Conservation (phyloP, 1,140 invertebrate genomes). For the Mylabris phalerata region DNA sequence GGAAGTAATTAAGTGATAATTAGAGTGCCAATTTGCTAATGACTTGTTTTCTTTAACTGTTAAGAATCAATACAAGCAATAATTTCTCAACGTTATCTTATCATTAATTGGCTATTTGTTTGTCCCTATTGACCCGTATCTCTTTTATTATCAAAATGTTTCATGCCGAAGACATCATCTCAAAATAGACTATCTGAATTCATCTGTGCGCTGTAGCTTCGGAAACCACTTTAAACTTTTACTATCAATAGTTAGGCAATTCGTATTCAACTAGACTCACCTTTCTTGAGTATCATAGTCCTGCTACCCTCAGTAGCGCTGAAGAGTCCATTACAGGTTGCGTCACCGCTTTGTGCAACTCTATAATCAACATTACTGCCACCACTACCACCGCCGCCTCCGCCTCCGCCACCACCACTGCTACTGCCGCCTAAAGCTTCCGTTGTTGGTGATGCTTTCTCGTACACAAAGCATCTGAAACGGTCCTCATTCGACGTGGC, state of each 20-base stretch:
- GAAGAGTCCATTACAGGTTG: slow-evolving; percentile 79
- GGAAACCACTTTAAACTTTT: too few species aligned
- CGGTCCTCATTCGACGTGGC: slow-evolving; percentile 84
- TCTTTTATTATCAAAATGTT: too few species aligned
- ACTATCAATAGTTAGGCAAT: not conserved
- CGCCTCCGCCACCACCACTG: slow-evolving; percentile 75
- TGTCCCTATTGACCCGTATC: too few species aligned
- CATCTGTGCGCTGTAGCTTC: too few species aligned
- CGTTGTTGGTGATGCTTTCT: slow-evolving; percentile 53
- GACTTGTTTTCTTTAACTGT: too few species aligned
- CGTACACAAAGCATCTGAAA: slow-evolving; percentile 88
- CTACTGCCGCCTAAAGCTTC: slow-evolving; percentile 44
- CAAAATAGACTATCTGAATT: too few species aligned
- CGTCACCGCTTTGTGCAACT: slow-evolving; percentile 80
- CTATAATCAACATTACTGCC: slow-evolving; percentile 57
- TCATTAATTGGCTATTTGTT: too few species aligned
- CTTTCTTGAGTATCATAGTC: slow-evolving; percentile 66
- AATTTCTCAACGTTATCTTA: too few species aligned
- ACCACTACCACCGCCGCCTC: slow-evolving; percentile 67
- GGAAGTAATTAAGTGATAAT: too few species aligned
- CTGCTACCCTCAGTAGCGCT: slow-evolving; percentile 70
- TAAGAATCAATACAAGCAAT: too few species aligned
- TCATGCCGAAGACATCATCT: too few species aligned
- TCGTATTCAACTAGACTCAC: slow-evolving; percentile 40
- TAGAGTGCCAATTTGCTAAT: too few species aligned